Evolutionary conservation across 2,888 invertebrate species (phyloP).

Genomic region (Embidobia sp.): DNA sequence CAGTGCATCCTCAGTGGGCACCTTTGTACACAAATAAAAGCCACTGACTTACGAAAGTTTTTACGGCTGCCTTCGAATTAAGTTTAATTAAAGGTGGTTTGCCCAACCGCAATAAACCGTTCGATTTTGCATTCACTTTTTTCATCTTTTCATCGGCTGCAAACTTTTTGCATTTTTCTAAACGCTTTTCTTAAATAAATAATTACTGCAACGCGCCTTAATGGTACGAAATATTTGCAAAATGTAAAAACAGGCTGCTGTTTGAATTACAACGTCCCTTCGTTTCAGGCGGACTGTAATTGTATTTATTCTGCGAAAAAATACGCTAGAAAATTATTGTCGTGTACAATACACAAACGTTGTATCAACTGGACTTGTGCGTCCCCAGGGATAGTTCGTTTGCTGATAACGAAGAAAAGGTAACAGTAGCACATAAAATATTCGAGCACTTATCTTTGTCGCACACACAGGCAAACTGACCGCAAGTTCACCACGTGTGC

Average conservation of each 20-base stretch:
- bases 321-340: slow-evolving; percentile 33
- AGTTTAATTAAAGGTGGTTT: slow-evolving; percentile 43
- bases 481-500: slow-evolving; percentile 47
- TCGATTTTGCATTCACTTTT: slow-evolving; percentile 10
- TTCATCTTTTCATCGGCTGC: no score
- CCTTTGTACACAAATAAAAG: slow-evolving; percentile 60
- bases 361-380: slow-evolving; percentile 6
- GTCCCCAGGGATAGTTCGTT: slow-evolving; percentile 46
- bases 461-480: slow-evolving; percentile 22
- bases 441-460: slow-evolving; percentile 34
- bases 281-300: no score
- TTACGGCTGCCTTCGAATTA: slow-evolving; percentile 41
- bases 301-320: no score
- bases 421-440: slow-evolving; percentile 51
- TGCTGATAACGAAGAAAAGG: slow-evolving; percentile 43
- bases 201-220: no score
- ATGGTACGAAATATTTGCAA: no score
- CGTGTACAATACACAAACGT: slow-evolving; percentile 19
- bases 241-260: no score
- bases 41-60: slow-evolving; percentile 55
- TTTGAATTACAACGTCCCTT: no score
- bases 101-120: slow-evolving; percentile 29
- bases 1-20: slow-evolving; percentile 40
- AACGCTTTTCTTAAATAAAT: no score
- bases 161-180: no score